Conservation (phyloP, 2,797 vertebrate genomes). For the Atherinosoma microstoma region DNA sequence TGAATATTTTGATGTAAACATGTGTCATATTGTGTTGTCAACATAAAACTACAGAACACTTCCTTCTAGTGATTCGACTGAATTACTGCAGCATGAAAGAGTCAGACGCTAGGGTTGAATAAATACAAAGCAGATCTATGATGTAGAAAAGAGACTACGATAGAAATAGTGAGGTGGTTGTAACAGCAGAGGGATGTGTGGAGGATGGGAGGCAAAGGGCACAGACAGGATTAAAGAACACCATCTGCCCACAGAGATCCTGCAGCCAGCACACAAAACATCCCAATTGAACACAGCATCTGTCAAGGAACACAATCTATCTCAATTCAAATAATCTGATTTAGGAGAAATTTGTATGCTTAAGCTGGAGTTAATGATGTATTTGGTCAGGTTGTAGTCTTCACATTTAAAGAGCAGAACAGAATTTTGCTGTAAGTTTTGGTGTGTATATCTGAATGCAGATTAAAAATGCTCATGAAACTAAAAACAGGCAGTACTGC, state of each 20-base stretch:
- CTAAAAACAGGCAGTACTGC: background rate
- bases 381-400: background rate
- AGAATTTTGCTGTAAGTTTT: background rate
- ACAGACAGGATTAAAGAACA: slow-evolving; percentile 79
- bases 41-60: slow-evolving; percentile 32
- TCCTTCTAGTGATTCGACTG: slow-evolving; percentile 38
- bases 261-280: slow-evolving; percentile 57
- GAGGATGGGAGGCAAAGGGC: slow-evolving; percentile 47
- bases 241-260: slow-evolving; percentile 74
- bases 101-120: background rate
- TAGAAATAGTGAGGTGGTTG: slow-evolving; percentile 27
- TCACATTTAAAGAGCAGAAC: background rate
- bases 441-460: no score
- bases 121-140: background rate
- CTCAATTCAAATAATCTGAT: background rate
- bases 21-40: background rate
- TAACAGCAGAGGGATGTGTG: slow-evolving; percentile 2
- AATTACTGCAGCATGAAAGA: slow-evolving; percentile 45
- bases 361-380: background rate
- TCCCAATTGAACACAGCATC: slow-evolving; percentile 29
- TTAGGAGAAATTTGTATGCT: background rate
- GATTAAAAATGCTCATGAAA: background rate
- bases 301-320: slow-evolving; percentile 3
- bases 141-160: background rate
- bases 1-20: slow-evolving; percentile 23